Evolutionary conservation across 1,140 invertebrate species (phyloP).

Genomic region (Pseudachorutes palmiensis): DNA sequence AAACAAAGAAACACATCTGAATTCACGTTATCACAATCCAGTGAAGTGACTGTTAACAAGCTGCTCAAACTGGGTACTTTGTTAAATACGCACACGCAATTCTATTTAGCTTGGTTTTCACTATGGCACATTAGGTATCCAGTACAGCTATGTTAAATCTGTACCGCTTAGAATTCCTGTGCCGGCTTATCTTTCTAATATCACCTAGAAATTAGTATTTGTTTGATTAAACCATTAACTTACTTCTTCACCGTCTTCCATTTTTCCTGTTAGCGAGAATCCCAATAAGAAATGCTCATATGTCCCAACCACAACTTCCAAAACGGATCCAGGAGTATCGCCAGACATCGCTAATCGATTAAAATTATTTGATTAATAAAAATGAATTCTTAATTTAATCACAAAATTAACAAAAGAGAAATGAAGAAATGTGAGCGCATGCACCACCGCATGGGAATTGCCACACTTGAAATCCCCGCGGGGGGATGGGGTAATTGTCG

Average conservation of each 20-base stretch:
- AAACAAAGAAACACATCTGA: not conserved
- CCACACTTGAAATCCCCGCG: too few species aligned
- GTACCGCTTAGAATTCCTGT: not conserved
- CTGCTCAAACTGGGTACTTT: not conserved
- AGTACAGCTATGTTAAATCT: not conserved
- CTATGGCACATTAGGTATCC: not conserved
- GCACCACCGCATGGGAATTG: too few species aligned
- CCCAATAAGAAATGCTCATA: conserved; percentile 6
- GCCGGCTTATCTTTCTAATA: not conserved
- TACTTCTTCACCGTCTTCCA: not conserved
- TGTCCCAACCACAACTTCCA: conserved; percentile 12
- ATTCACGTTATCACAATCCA: not conserved
- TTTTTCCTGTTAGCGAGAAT: not conserved
- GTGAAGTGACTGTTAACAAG: not conserved
- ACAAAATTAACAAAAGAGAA: too few species aligned
- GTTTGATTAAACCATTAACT: not conserved
- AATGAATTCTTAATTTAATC: too few species aligned
- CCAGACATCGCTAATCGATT: too few species aligned
- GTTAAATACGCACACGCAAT: not conserved
- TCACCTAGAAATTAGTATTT: too few species aligned
- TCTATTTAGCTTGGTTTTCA: not conserved
- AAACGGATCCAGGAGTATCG: not conserved
- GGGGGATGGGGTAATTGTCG: too few species aligned
- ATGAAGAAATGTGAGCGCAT: too few species aligned
- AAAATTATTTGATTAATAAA: too few species aligned